Evolutionary conservation across 1,140 invertebrate genomes (phyloP).

Genomic region (Anagrus nilaparvatae): DNA sequence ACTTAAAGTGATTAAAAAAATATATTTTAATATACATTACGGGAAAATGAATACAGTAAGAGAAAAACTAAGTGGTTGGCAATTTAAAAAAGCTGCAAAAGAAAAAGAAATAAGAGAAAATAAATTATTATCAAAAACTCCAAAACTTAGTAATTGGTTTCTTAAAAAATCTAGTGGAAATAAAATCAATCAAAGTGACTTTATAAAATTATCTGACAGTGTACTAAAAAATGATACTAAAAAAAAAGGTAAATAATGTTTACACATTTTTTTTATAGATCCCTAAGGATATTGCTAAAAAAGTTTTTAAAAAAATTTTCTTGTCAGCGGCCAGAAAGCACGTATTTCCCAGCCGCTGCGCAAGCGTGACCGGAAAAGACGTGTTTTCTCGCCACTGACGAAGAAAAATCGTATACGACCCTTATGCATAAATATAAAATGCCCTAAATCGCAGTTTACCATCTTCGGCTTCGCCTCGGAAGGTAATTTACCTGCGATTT

Average conservation of each 20-base stretch:
- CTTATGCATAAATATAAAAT: too few relatives aligned
- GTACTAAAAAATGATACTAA: not conserved
- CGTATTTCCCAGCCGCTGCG: too few relatives aligned
- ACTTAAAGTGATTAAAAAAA: too few relatives aligned
- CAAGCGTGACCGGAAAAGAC: too few relatives aligned
- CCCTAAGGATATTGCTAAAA: not conserved
- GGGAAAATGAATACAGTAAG: not conserved
- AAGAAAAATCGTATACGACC: too few relatives aligned
- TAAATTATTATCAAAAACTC: not conserved
- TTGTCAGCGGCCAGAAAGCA: too few relatives aligned
- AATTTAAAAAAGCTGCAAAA: not conserved
- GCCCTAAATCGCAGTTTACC: too few relatives aligned
- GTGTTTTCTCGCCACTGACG: too few relatives aligned
- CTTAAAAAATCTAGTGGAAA: not conserved
- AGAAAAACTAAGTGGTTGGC: not conserved
- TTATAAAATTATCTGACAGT: not conserved
- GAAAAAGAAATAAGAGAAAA: not conserved
- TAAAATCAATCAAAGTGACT: not conserved
- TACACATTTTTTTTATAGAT: not conserved
- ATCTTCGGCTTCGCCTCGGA: too few relatives aligned
- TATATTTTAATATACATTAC: too few relatives aligned
- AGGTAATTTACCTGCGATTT: too few relatives aligned
- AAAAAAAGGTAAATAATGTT: not conserved
- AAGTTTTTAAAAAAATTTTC: too few relatives aligned
- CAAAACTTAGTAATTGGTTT: not conserved